Evolutionary conservation across 2,113 vertebrate genomes (phyloP).

Genomic region (Ginglymostoma cirratum): DNA sequence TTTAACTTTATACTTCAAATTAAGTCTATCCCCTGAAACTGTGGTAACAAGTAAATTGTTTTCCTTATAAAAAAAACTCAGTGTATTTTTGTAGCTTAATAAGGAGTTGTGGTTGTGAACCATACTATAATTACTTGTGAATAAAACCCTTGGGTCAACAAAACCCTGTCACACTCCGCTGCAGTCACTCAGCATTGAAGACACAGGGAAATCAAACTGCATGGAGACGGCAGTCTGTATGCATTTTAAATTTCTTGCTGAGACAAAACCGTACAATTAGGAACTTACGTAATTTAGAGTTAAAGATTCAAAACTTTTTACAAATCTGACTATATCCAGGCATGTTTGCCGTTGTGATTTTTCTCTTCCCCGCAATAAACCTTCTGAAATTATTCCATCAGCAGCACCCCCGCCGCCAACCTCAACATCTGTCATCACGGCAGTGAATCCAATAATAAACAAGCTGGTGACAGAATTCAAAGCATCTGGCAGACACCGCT

Average conservation of each 20-base stretch:
- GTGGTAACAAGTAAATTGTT: background rate
- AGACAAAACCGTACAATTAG: background rate
- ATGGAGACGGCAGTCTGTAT: background rate
- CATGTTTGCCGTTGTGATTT: background rate
- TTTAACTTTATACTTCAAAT: slow-evolving; percentile 28
- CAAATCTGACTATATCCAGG: background rate
- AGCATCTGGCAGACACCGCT: background rate
- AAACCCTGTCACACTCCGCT: background rate
- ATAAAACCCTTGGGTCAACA: slow-evolving; percentile 4
- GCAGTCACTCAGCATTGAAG: background rate
- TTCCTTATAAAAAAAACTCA: background rate
- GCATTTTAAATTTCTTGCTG: background rate
- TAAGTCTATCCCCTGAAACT: background rate
- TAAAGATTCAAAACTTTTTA: background rate
- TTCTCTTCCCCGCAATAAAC: background rate
- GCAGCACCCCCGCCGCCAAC: background rate
- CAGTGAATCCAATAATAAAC: background rate
- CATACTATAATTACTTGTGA: background rate
- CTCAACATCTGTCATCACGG: background rate
- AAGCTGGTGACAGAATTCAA: background rate
- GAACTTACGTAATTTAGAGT: background rate
- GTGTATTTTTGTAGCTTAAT: slow-evolving; percentile 21
- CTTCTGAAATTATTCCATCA: slow-evolving; percentile 28
- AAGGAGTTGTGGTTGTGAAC: slow-evolving; percentile 20
- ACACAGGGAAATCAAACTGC: background rate